Percentiles rank a stretch among this genome's conserved stretches.
Evolutionary conservation across 2,797 vertebrate species (phyloP).

Genomic region (Eulemur rubriventer): DNA sequence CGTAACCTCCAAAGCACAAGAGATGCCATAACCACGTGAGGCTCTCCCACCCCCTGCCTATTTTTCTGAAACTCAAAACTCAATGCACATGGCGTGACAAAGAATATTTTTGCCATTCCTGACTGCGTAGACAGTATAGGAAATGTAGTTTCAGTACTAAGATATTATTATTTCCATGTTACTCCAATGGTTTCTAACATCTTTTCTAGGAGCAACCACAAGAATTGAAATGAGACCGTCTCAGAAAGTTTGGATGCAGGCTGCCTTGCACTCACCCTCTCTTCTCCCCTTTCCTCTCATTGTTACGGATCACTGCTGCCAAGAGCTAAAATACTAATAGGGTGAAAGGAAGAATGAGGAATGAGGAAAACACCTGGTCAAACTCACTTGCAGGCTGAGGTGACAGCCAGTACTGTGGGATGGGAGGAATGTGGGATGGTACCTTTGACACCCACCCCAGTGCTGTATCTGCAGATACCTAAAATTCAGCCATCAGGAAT

Average conservation of each 20-base stretch:
- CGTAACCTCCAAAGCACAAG: background rate
- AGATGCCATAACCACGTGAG: background rate
- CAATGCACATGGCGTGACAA: background rate
- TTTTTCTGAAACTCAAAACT: constrained; percentile 27
- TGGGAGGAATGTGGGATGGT: background rate
- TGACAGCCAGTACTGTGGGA: rapidly evolving
- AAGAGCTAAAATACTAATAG: background rate
- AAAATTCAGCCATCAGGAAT: background rate
- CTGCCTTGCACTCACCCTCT: background rate
- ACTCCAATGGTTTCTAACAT: background rate
- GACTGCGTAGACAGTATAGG: background rate
- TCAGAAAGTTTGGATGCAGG: background rate
- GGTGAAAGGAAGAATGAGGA: background rate
- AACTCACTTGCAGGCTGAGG: background rate
- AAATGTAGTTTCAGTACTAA: background rate
- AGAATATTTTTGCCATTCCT: constrained; percentile 35
- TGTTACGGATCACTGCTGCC: background rate
- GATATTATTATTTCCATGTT: background rate
- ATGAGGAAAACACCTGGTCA: background rate
- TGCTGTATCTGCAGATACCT: background rate
- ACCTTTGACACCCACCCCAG: background rate
- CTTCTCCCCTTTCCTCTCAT: background rate
- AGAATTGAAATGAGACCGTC: background rate
- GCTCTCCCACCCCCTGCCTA: background rate
- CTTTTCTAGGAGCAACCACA: background rate